phyloP scores from a whole-genome alignment of 2,797 vertebrate species.

The Amblyraja radiata region DNA sequence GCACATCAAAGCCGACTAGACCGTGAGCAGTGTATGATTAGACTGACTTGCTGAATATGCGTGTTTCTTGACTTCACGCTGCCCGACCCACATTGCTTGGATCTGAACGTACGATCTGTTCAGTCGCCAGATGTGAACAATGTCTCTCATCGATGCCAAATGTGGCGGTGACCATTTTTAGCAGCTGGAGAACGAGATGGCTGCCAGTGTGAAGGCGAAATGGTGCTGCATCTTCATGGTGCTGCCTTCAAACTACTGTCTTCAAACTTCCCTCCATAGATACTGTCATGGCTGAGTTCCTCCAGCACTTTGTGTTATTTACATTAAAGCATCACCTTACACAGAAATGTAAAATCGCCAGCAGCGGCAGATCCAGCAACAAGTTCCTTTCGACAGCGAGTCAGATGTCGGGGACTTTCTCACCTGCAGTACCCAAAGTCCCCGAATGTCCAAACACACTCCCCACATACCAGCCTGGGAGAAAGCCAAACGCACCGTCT shows the following conservation, averaged over 20 bases:
- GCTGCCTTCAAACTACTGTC: not conserved
- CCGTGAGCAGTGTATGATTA: not conserved
- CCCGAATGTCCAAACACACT: constrained; percentile 39
- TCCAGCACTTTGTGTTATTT: too few relatives aligned
- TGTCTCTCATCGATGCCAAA: not conserved
- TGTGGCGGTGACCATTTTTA: not conserved
- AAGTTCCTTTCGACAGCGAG: not conserved
- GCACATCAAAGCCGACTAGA: not conserved
- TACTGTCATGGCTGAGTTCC: too few relatives aligned
- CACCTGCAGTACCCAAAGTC: too few relatives aligned
- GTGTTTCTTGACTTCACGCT: not conserved
- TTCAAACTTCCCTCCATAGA: not conserved
- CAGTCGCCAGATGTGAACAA: not conserved
- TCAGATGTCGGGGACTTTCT: not conserved
- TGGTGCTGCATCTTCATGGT: not conserved
- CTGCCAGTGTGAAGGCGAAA: not conserved
- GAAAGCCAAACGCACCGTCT: constrained; percentile 62
- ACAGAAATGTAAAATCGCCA: not conserved
- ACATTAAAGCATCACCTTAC: not conserved
- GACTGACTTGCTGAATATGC: not conserved
- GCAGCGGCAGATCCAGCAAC: too few relatives aligned
- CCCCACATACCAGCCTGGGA: constrained; percentile 75
- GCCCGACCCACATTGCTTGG: not conserved
- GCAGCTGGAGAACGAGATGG: not conserved
- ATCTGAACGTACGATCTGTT: not conserved